phyloP scores from a whole-genome alignment of 2,113 vertebrate genomes.

The Eulemur rufifrons region DNA sequence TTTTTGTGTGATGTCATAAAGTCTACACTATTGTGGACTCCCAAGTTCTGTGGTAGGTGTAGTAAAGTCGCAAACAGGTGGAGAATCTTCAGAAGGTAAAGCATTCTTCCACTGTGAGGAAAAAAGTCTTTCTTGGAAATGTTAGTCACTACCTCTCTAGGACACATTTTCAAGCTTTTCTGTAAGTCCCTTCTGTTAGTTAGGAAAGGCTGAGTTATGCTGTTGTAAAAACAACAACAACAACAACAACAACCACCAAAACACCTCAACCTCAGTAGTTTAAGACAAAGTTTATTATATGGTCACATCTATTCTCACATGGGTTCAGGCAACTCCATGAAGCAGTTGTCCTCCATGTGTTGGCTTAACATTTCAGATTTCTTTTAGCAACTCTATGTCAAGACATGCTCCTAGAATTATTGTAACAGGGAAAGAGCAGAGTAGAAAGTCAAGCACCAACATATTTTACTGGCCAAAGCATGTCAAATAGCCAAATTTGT shows the following conservation, averaged over 20 bases:
- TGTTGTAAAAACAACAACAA: not conserved
- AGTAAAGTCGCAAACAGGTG: not conserved
- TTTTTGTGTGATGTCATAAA: not conserved
- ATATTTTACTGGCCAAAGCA: not conserved
- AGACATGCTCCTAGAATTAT: not conserved
- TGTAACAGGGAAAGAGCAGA: not conserved
- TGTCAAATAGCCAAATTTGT: not conserved
- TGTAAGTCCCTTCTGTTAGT: not conserved
- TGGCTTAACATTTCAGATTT: not conserved
- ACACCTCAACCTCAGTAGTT: not conserved
- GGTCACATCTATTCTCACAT: not conserved
- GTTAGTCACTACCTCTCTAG: not conserved
- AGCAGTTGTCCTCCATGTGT: not conserved
- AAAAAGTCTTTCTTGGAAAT: not conserved
- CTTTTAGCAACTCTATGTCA: not conserved
- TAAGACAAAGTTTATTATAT: not conserved
- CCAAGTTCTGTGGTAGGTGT: not conserved
- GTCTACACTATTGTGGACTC: not conserved
- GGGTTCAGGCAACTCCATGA: not conserved
- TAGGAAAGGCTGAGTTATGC: not conserved
- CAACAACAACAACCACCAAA: not conserved
- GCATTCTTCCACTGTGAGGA: not conserved
- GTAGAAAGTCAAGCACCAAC: not conserved
- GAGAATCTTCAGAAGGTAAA: not conserved
- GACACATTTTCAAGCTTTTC: not conserved